Base-by-base conservation (phyloP, 30 jellyfish, hydroid and myxozoan genomes). In the Aurelia aurita region DNA sequence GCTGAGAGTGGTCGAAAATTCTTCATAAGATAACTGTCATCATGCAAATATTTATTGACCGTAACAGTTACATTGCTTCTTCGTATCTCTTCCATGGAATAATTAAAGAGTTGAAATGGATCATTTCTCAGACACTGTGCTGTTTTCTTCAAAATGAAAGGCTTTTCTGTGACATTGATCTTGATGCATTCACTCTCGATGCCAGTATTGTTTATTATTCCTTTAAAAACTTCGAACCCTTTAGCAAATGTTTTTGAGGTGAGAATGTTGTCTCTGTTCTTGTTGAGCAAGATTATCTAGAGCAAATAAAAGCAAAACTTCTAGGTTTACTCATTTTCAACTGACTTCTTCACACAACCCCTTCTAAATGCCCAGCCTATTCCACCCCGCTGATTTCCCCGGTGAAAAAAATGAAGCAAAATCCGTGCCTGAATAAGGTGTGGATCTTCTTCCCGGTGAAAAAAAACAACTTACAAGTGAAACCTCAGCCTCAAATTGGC, bases 1-100 rank as follows among this genome's bases (percentile, higher is more conserved):
- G 75, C 63, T 14, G 86, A 58, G 4, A 74, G 64, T 13, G 86
- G 86, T 7, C 86, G 58, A 15, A 72, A 72, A 74, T 74, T 74
- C 39, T 44, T 35, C 86, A 74, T 28, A 46, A 74, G 32, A 39
- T 74, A 74, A 44, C 39, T 60, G 5, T 72, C 72, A 57, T 32
- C 20, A 8, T 32, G 19, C 53, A 29, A 4, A 31, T 53, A 23
- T 2, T 16, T 22, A 13, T 55, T 74, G 11, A 74, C 18, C 23
- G 74, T 74, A 3, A 39, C 59, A 10, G 75, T 34, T 9, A 74
- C 43, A 45, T 46, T 74, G 44, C 62, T 16, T 1, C 35, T 57
- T 23, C 39, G 14, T 20, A 74, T 74, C 2, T 63, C 75, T 18
- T 55, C 72, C 75, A 25, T 22, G n/a, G 86, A 74, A 46, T 74